Evolutionary conservation across 2,797 vertebrate genomes (phyloP).

Genomic region (Cygnus olor): DNA sequence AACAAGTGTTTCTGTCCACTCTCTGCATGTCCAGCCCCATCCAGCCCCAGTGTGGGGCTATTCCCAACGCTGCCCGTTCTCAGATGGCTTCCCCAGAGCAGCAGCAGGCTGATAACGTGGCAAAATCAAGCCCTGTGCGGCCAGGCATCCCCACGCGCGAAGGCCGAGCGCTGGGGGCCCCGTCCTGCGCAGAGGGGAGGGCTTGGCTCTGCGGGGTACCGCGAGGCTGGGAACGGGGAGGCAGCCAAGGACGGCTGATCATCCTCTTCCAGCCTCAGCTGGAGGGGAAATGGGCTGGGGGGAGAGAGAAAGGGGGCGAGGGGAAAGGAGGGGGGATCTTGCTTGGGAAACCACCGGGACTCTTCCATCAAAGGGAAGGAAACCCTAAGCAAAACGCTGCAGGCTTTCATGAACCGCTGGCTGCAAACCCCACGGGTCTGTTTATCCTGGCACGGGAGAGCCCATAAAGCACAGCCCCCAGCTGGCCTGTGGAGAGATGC

Average conservation of each 20-base stretch:
- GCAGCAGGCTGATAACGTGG: not conserved
- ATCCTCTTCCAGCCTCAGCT: conserved; percentile 4
- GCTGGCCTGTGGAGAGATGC: rapidly evolving
- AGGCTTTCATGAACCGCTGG: not conserved
- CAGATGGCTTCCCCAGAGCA: not conserved
- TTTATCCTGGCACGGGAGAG: conserved; percentile 29
- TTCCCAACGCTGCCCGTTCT: not conserved
- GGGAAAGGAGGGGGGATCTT: not conserved
- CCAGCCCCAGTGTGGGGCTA: not conserved
- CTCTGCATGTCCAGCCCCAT: rapidly evolving
- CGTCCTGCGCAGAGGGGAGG: not conserved
- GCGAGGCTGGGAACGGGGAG: not conserved
- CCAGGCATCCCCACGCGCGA: not conserved
- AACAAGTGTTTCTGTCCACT: not conserved
- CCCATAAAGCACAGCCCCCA: not conserved
- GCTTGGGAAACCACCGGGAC: not conserved
- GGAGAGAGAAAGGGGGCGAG: not conserved
- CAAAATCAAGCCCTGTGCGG: not conserved
- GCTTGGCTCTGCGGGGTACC: not conserved
- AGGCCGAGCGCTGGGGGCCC: not conserved
- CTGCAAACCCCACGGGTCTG: conserved; percentile 22
- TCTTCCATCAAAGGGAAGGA: conserved; percentile 46
- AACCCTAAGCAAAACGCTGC: not conserved
- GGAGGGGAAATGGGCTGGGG: not conserved
- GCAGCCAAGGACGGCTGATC: not conserved